Evolutionary conservation across 2,888 invertebrate species (phyloP).

Genomic region (Brenthis hecate): DNA sequence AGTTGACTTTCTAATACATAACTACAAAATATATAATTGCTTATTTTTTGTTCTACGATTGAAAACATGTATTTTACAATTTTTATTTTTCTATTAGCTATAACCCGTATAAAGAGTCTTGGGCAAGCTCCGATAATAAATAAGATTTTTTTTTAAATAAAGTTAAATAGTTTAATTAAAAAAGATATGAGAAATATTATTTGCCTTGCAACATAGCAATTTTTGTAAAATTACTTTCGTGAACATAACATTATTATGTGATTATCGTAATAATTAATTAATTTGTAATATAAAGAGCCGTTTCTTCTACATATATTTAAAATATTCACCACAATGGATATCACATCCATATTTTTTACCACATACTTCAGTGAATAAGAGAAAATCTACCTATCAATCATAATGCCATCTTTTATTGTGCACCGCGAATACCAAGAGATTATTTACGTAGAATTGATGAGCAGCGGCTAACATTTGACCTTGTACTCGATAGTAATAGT

Average conservation of each 20-base stretch:
- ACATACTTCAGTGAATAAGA: conserved; percentile 40
- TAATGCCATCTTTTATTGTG: conserved; percentile 67
- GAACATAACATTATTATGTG: too few species aligned
- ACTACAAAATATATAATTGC: too few species aligned
- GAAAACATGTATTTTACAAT: too few species aligned
- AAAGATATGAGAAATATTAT: not conserved
- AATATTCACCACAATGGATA: not conserved
- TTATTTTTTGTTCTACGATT: too few species aligned
- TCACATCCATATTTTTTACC: conserved; percentile 30
- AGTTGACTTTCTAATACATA: too few species aligned
- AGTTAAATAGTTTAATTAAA: too few species aligned
- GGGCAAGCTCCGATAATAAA: too few species aligned
- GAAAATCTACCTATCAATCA: conserved; percentile 71
- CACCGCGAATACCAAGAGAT: conserved; percentile 65
- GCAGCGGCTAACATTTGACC: conserved; percentile 68
- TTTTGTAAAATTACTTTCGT: too few species aligned
- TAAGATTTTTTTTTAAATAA: too few species aligned
- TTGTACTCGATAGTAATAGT: conserved; percentile 60
- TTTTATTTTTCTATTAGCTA: too few species aligned
- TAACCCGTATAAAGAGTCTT: not conserved
- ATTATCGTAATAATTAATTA: too few species aligned
- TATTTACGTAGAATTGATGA: conserved; percentile 78
- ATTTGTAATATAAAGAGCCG: not conserved
- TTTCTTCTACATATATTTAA: not conserved
- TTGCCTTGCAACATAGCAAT: not conserved